Evolutionary conservation across 2,888 invertebrate genomes (phyloP), one percentile per base, ranked within the genome.

Genomic region (Drosophila robusta): DNA sequence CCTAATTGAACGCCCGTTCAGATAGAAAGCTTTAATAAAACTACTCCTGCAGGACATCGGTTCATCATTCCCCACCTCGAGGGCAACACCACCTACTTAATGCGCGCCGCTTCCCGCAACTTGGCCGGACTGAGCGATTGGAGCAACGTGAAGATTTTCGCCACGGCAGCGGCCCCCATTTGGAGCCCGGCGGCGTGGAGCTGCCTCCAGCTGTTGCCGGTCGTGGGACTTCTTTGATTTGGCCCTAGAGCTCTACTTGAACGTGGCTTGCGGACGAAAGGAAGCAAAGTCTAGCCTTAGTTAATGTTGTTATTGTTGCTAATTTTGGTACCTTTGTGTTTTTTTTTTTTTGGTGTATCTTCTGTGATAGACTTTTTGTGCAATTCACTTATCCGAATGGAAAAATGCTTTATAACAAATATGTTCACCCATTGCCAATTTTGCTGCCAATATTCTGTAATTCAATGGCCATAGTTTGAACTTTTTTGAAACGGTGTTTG

Each of bases 21-120:
- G 7, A 8, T n/a, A 38, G 7, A 41, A 11, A 18, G 4, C 16
- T 4, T 29, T 14, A 26, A 9, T 9, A 39, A n/a, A 18, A 26
- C n/a, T 22, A 36, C 1, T 34, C 5, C 11, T 55, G 0, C 89
- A 94, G 94, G 93, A 56, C 92, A 92, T 44, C 92, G 92, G 24
- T 94, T 93, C 79, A 83, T 92, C 1, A 82, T 94, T 26, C 86
- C 91, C 0, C 90, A 93, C 52, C 89, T 94, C 11, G 81, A 91
- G 39, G 90, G 91, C 14, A 92, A 93, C 75, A 94, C 94, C 7
- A 93, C 93, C 38, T 94, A 94, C 87, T 92, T 93, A 62, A 91
- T 94, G 73, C 90, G 93, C 34, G 94, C 93, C 1, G 94, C 94
- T 41, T 93, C 93, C 1, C 91, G 91, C 51, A 94, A 94, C 86